phyloP scores from a whole-genome alignment of 2,888 invertebrate genomes.

The Amphiduros pacificus region DNA sequence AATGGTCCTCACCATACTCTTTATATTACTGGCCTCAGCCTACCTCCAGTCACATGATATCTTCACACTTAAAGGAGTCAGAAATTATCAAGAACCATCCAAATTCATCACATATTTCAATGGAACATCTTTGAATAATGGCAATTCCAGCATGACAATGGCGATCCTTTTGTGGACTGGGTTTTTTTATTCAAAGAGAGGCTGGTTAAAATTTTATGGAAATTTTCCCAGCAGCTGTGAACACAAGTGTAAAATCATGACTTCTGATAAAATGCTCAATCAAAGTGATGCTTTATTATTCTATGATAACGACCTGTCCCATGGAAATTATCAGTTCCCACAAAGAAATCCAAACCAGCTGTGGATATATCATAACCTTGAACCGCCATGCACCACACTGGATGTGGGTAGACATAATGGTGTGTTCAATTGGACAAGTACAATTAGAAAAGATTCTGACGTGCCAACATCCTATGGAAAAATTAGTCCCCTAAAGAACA shows the following conservation, averaged over 20 bases:
- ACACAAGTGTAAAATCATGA: not conserved
- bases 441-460: not conserved
- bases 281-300: not conserved
- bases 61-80: no score
- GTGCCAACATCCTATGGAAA: not conserved
- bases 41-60: no score
- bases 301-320: not conserved
- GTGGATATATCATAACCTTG: not conserved
- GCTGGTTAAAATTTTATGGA: not conserved
- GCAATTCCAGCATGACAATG: no score
- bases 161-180: not conserved
- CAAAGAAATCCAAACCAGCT: not conserved
- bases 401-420: not conserved
- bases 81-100: no score
- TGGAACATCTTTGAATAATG: no score
- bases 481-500: not conserved
- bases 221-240: not conserved
- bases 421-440: slow-evolving; percentile 5
- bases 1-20: no score
- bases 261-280: not conserved
- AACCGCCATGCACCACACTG: not conserved
- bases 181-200: not conserved
- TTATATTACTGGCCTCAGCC: no score
- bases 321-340: not conserved
- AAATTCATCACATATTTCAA: no score